These are phyloP conservation scores for Hypselothyrea guttata DNA, from an alignment of 2,888 invertebrate genomes.

Conservation along the genomic window DNA sequence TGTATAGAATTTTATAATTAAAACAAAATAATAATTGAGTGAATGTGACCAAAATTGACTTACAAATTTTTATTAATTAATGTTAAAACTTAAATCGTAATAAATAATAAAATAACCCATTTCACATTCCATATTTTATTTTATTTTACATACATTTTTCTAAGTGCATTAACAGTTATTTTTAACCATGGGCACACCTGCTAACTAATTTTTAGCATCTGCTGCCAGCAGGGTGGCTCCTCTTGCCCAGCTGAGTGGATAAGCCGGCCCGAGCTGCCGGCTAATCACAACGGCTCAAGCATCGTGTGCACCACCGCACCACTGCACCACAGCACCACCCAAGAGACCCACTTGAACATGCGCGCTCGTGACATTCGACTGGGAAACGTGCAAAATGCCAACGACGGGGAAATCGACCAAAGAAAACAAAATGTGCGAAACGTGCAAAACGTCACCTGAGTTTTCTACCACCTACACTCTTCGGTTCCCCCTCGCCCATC, in stretches of 20 bases:
- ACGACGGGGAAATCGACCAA: conserved; percentile 59
- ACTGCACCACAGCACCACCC: conserved; percentile 10
- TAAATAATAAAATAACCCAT: no score
- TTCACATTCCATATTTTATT: no score
- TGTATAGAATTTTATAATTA: no score
- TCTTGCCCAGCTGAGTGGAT: conserved; percentile 45
- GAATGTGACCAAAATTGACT: no score
- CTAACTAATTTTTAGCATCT: conserved; percentile 37
- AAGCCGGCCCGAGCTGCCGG: conserved; percentile 42
- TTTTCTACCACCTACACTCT: conserved; percentile 9
- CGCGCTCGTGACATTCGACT: conserved; percentile 74
- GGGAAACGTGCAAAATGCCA: conserved; percentile 63
- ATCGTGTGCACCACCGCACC: not conserved
- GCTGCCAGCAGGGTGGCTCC: not conserved
- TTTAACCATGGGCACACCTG: conserved; percentile 29
- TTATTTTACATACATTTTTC: no score
- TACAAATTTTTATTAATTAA: no score
- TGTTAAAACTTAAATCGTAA: no score
- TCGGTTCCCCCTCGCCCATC: conserved; percentile 5
- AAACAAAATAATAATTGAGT: no score
- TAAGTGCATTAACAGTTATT: conserved; percentile 16
- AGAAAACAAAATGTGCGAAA: conserved; percentile 52
- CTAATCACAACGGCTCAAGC: conserved; percentile 43
- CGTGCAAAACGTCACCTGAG: conserved; percentile 69
- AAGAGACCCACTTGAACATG: conserved; percentile 72